Base-by-base conservation (phyloP, 2,888 invertebrate species). In the Watsonalla cultraria region DNA sequence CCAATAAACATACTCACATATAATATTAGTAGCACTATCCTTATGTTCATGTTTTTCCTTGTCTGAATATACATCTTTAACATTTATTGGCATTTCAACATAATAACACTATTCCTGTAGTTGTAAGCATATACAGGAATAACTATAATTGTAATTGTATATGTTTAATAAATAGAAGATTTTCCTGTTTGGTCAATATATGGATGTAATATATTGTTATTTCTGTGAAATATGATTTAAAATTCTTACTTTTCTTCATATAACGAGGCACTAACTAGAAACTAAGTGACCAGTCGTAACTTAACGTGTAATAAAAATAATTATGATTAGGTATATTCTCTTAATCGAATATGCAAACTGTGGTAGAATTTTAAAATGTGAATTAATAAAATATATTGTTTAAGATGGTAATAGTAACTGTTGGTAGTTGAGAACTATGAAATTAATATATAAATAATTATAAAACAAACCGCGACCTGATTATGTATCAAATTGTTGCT, bases 401-500 rank as follows among this genome's bases (percentile, higher is more conserved):
- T 53, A 57, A 58, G 57, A 49, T 45, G 54, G 52, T 54, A 51
- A 50, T 57, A 62, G 54, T 60, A 61, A 66, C 62, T 66, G 62
- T 72, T 72, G 54, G 64, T 65, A 68, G 58, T 63, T 65, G 65
- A 60, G 61, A 64, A 65, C 56, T 66, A 64, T 59, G 66, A 56
- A 56, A 58, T 60, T 59, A 62, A 61, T 56, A 59, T 64, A 42
- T 61, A 51, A 55, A 63, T 58, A 58, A 58, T 55, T 54, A 58
- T 54, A 53, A 58, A 56, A 59, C 57, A 57, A 61, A 58, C 61
- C 70, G 80, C 72, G 79, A 85, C 81, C 82, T 84, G 82, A 83
- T 73, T 69, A 76, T 72, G 70, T 80, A 80, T 82, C 72, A 84
- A 80, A 80, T 67, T 62, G 62, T 83, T 88, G 84, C 84, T 86